Conservation (phyloP, 2,888 invertebrate species). For the Andrena flavipes region DNA sequence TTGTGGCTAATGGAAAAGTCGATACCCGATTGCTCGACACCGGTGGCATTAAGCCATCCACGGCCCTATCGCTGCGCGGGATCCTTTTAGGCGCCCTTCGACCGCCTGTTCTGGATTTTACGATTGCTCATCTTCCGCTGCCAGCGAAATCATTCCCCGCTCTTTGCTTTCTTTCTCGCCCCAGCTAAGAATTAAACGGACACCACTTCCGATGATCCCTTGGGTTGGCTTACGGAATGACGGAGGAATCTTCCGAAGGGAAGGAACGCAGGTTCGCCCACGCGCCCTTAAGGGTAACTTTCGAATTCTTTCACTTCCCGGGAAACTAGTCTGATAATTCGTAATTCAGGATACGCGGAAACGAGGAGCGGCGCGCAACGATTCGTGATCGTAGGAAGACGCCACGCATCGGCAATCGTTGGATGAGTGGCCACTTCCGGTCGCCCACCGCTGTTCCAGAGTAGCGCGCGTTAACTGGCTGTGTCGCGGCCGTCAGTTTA, state of each 20-base stretch:
- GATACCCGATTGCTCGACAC: constrained; percentile 81
- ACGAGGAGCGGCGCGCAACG: constrained; percentile 18
- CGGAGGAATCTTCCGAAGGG: not conserved
- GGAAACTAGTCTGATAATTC: not conserved
- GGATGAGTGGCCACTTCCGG: constrained; percentile 84
- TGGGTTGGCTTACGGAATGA: not conserved
- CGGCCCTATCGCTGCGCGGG: constrained; percentile 51
- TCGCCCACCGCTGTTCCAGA: constrained; percentile 80
- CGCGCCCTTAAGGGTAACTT: not conserved
- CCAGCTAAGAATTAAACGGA: not conserved
- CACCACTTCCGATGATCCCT: not conserved
- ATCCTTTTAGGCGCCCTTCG: constrained; percentile 53
- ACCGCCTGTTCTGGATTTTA: constrained; percentile 50
- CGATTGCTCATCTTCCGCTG: constrained; percentile 46
- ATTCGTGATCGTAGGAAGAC: constrained; percentile 79
- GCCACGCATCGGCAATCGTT: constrained; percentile 83
- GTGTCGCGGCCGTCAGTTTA: constrained; percentile 83
- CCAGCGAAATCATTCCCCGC: constrained; percentile 5
- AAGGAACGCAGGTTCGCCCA: not conserved
- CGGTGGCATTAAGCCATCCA: constrained; percentile 68
- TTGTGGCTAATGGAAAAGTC: constrained; percentile 83
- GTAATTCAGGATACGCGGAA: constrained; percentile 13
- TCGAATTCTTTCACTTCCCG: not conserved
- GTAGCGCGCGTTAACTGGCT: constrained; percentile 76
- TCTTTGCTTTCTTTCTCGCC: constrained; percentile 3